Evolutionary conservation across 2,113 vertebrate genomes (phyloP).

Genomic region (Hippolais icterina): DNA sequence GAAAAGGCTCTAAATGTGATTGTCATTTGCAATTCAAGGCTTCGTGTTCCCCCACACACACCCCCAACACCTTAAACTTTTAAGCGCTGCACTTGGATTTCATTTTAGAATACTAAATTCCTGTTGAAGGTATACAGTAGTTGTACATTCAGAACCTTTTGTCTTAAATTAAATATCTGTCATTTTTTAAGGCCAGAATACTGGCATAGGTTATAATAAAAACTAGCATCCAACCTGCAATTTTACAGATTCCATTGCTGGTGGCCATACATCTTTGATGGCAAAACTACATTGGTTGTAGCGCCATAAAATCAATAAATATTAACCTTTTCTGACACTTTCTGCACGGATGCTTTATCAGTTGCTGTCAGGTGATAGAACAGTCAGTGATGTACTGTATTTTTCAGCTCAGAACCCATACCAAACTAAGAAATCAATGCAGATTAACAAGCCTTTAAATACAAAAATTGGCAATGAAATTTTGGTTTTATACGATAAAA

Average conservation of each 20-base stretch:
- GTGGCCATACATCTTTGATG: slow-evolving; percentile 74
- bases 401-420: slow-evolving; percentile 70
- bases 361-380: slow-evolving; percentile 73
- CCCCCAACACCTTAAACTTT: background rate
- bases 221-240: slow-evolving; percentile 53
- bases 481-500: slow-evolving; percentile 27
- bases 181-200: slow-evolving; percentile 55
- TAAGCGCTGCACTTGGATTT: background rate
- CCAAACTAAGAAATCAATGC: slow-evolving; percentile 74
- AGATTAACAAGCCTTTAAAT: slow-evolving; percentile 72
- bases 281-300: slow-evolving; percentile 75
- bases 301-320: slow-evolving; percentile 80
- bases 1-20: slow-evolving; percentile 74
- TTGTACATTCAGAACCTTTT: slow-evolving; percentile 45
- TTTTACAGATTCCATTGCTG: slow-evolving; percentile 72
- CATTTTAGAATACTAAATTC: slow-evolving; percentile 58
- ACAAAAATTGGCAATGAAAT: slow-evolving; percentile 58
- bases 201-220: slow-evolving; percentile 67
- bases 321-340: slow-evolving; percentile 82
- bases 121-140: slow-evolving; percentile 19
- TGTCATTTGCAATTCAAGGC: slow-evolving; percentile 71
- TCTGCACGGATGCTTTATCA: slow-evolving; percentile 74
- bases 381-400: slow-evolving; percentile 68
- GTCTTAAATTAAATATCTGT: slow-evolving; percentile 68
- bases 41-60: background rate